phyloP scores from a whole-genome alignment of 2,797 vertebrate species.

The Xiphophorus birchmanni region DNA sequence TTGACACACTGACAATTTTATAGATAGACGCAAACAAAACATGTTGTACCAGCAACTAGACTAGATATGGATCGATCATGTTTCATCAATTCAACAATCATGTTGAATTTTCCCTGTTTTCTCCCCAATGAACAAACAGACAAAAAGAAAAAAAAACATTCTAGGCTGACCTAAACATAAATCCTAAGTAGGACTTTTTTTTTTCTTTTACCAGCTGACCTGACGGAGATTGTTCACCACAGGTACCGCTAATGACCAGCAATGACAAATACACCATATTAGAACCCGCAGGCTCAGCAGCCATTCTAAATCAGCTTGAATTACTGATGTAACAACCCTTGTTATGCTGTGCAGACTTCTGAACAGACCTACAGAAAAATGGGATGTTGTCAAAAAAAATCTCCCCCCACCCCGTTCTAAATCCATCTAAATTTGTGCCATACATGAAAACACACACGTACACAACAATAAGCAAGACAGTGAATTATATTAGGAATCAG shows the following conservation, averaged over 20 bases:
- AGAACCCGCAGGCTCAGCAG: constrained; percentile 12
- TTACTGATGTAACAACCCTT: constrained; percentile 4
- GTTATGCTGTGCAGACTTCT: constrained; percentile 1
- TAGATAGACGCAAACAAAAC: background rate
- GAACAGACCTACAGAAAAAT: constrained; percentile 1
- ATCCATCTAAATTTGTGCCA: background rate
- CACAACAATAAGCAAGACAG: background rate
- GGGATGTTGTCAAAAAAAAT: background rate
- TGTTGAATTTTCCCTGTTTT: background rate
- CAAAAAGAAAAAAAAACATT: background rate
- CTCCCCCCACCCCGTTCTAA: background rate
- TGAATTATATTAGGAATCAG: constrained; percentile 6
- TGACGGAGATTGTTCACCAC: background rate
- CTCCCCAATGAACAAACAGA: background rate
- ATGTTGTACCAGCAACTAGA: background rate
- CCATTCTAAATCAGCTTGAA: constrained; percentile 3
- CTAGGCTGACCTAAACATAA: background rate
- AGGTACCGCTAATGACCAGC: background rate
- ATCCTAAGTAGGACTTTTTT: too few species aligned
- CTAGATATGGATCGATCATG: background rate
- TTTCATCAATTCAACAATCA: too few species aligned
- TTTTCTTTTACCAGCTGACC: background rate
- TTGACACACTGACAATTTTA: background rate
- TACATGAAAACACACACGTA: background rate
- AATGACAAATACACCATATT: constrained; percentile 1